phyloP scores from a whole-genome alignment of 2,888 invertebrate genomes.

The Callosobruchus maculatus region DNA sequence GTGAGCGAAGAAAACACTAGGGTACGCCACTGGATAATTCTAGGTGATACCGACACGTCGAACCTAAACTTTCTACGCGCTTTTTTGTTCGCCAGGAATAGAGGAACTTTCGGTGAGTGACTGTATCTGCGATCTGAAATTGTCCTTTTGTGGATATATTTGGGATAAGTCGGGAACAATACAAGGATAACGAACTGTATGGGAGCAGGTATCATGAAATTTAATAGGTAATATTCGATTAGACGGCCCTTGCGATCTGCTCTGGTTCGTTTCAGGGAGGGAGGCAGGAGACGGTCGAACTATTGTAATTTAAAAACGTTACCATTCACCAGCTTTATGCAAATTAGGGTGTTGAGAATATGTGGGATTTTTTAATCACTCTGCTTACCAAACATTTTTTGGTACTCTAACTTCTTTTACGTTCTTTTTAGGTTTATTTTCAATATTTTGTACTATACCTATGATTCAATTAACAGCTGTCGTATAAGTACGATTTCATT shows the following conservation, averaged over 20 bases:
- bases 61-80: not conserved
- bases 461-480: no score
- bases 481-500: no score
- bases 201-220: constrained; percentile 27
- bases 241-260: not conserved
- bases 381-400: no score
- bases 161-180: constrained; percentile 46
- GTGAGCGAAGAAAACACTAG: no score
- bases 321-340: not conserved
- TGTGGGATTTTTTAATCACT: not conserved
- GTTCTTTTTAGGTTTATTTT: no score
- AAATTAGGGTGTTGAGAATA: not conserved
- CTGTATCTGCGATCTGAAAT: constrained; percentile 44
- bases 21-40: not conserved
- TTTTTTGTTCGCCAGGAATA: not conserved
- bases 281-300: not conserved
- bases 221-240: not conserved
- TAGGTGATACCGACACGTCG: not conserved
- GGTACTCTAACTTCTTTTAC: no score
- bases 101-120: constrained; percentile 19
- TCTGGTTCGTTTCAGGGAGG: not conserved
- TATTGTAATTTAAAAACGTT: not conserved
- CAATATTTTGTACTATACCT: no score
- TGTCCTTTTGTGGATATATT: constrained; percentile 47
- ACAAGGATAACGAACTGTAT: constrained; percentile 45